Conservation (phyloP, 2,888 invertebrate species). For the Pachycephus smyrnensis region DNA sequence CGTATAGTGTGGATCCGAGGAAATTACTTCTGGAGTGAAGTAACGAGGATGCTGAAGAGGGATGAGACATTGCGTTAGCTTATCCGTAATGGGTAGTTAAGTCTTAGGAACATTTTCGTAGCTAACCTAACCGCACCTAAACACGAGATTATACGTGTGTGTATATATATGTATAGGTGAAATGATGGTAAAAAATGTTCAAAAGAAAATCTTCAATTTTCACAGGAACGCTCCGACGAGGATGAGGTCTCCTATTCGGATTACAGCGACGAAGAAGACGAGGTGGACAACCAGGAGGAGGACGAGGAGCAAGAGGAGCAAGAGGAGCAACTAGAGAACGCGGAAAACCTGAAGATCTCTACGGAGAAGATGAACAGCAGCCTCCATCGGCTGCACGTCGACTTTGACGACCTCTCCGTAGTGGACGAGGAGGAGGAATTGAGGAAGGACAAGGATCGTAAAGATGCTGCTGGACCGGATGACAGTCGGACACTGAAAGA, state of each 20-base stretch:
- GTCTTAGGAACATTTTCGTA: too few relatives aligned
- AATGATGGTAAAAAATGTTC: too few relatives aligned
- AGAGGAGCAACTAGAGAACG: constrained; percentile 57
- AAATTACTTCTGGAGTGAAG: too few relatives aligned
- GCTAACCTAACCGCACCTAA: too few relatives aligned
- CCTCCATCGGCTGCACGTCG: constrained; percentile 54
- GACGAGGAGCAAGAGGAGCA: constrained; percentile 37
- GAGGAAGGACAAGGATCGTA: constrained; percentile 50
- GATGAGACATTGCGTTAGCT: too few relatives aligned
- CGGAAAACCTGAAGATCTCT: constrained; percentile 67
- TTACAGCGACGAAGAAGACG: constrained; percentile 45
- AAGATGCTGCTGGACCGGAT: constrained; percentile 20
- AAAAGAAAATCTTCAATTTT: too few relatives aligned
- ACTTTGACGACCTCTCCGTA: constrained; percentile 81
- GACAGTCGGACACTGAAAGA: not conserved
- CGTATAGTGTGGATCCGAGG: too few relatives aligned
- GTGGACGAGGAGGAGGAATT: constrained; percentile 77
- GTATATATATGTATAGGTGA: too few relatives aligned
- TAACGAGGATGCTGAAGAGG: too few relatives aligned
- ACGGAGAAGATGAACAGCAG: constrained; percentile 65
- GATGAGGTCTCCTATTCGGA: constrained; percentile 26
- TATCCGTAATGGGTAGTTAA: too few relatives aligned
- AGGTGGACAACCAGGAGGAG: constrained; percentile 57
- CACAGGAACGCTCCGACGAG: constrained; percentile 33
- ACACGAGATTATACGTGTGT: too few relatives aligned